phyloP scores from a whole-genome alignment of 2,797 vertebrate species.

The Podarcis lilfordi region DNA sequence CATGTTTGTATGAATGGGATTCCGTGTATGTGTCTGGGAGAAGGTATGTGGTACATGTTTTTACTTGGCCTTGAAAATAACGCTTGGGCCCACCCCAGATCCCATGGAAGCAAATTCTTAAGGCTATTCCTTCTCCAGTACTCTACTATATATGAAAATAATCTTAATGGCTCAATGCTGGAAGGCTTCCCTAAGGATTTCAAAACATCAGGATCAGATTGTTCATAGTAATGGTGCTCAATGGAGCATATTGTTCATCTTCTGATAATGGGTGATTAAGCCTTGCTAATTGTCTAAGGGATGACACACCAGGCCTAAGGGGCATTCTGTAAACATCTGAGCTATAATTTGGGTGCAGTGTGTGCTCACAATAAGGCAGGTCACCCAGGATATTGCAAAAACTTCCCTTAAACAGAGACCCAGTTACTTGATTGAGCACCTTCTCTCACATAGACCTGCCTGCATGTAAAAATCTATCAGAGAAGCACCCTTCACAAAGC shows the following conservation, averaged over 20 bases:
- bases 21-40: not conserved
- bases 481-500: too few species aligned
- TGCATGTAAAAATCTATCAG: too few species aligned
- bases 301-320: constrained; percentile 6
- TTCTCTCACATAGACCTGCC: too few species aligned
- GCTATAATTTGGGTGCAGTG: constrained; percentile 9
- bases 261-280: constrained; percentile 8
- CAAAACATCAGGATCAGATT: constrained; percentile 12
- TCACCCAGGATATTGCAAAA: constrained; percentile 6
- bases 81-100: not conserved
- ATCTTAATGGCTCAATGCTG: not conserved
- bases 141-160: not conserved
- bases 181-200: not conserved
- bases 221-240: not conserved
- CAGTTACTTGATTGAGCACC: too few species aligned
- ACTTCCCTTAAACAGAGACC: not conserved
- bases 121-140: not conserved
- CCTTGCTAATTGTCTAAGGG: constrained; percentile 5
- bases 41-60: not conserved
- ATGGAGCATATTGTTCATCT: not conserved
- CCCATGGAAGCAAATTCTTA: not conserved
- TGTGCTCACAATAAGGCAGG: not conserved
- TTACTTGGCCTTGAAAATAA: not conserved
- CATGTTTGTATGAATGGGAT: not conserved
- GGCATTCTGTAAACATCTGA: not conserved